A percentile compares a stretch with the other conserved stretches of the same genome.
phyloP scores from a whole-genome alignment of 2,888 invertebrate genomes.

The Sclerodermus sp. region DNA sequence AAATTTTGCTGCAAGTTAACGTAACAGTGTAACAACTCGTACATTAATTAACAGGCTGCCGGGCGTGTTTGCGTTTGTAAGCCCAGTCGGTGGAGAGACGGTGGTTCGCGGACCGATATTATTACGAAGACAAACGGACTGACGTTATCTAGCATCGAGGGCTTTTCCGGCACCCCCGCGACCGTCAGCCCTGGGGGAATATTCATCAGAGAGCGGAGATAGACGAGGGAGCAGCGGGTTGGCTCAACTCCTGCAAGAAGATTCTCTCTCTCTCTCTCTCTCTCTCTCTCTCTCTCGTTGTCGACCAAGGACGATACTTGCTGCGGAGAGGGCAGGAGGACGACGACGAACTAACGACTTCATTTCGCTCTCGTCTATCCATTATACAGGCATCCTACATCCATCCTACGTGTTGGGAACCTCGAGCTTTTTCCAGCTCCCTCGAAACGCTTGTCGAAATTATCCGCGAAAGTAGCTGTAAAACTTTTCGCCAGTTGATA shows the following conservation, averaged over 20 bases:
- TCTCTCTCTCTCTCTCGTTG: neutral
- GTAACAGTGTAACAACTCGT: slow-evolving; percentile 39
- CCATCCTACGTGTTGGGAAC: too few species aligned
- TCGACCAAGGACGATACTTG: neutral
- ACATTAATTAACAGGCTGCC: slow-evolving; percentile 40
- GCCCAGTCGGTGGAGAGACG: slow-evolving; percentile 24
- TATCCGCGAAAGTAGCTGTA: too few species aligned
- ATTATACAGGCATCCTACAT: too few species aligned
- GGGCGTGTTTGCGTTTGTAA: slow-evolving; percentile 39
- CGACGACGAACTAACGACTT: slow-evolving; percentile 1
- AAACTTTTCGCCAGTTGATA: too few species aligned
- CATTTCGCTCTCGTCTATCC: neutral
- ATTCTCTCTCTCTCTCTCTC: neutral
- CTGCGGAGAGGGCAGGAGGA: neutral
- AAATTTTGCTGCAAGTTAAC: slow-evolving; percentile 27
- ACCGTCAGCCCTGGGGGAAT: slow-evolving; percentile 26
- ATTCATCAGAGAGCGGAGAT: slow-evolving; percentile 36
- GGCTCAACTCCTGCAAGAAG: neutral
- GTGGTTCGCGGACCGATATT: slow-evolving; percentile 33
- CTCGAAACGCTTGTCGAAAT: neutral
- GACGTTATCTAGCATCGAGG: slow-evolving; percentile 39
- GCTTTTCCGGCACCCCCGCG: slow-evolving; percentile 24
- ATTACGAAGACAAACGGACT: slow-evolving; percentile 43
- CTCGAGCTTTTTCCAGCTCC: neutral
- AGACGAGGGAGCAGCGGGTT: slow-evolving; percentile 15